These are phyloP conservation scores for Sylvia atricapilla DNA, from an alignment of 2,113 vertebrate species.

Conservation along the genomic window DNA sequence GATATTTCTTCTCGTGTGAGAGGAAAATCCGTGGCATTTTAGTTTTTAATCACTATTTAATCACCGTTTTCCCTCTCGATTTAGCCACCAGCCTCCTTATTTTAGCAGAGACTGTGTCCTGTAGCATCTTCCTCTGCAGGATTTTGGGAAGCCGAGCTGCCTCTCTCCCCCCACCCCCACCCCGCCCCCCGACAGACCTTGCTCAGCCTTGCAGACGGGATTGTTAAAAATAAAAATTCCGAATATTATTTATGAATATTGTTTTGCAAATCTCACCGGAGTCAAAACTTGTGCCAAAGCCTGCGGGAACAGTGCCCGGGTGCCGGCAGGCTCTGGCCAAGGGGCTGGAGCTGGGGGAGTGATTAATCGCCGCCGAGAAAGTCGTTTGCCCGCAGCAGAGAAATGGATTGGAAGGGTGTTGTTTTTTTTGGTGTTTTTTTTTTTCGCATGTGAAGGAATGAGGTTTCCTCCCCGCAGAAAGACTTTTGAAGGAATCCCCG, in stretches of 20 bases:
- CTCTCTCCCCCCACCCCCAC: neutral
- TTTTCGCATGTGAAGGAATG: neutral
- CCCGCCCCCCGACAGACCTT: neutral
- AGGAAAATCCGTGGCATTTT: neutral
- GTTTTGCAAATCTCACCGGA: constrained; percentile 26
- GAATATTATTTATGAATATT: constrained; percentile 24
- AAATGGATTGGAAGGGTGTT: neutral
- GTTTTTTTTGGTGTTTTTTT: too few species aligned
- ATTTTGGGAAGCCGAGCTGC: neutral
- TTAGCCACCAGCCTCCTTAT: neutral
- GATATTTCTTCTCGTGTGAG: neutral
- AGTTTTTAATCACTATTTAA: neutral
- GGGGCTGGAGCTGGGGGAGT: neutral
- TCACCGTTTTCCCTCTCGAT: neutral
- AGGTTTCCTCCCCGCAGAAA: neutral
- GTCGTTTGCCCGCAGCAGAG: neutral
- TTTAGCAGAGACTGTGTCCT: neutral
- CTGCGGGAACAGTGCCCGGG: constrained; percentile 3
- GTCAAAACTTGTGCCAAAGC: neutral
- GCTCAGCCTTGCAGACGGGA: neutral
- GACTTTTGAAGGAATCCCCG: neutral
- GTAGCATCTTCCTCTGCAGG: neutral
- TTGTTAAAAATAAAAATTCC: neutral
- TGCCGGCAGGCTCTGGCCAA: neutral
- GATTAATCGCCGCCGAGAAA: constrained; percentile 29